Base-by-base conservation (phyloP, 2,797 vertebrate species). In the Crax fasciolata region DNA sequence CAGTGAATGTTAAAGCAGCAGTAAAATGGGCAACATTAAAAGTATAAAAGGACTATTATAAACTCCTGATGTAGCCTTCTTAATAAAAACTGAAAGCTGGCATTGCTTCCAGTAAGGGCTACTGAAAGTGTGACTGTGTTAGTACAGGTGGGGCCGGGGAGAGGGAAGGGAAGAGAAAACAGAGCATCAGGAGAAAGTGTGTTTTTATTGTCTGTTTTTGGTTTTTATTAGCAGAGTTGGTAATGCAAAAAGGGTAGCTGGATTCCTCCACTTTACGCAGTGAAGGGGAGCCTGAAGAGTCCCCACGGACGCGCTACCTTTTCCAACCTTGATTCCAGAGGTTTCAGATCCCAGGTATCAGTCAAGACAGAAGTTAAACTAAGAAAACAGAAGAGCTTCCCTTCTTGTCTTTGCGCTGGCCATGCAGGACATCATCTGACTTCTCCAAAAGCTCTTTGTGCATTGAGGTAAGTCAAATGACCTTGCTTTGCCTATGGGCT, bases 1-100 rank as follows among this genome's bases (percentile, higher is more conserved):
- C 78, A 96, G 72, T 91, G 93, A 94, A 96, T 79, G 94, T 97
- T 96, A 97, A 95, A 96, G 85, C 55, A 89, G 96, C 84, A 97
- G 94, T 96, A 97, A 95, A 97, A 96, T 76, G 54, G 79, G 94
- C 88, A 97, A 94, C 68, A 92, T 90, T 95, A 71, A 66, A 89
- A 95, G 92, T 96, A 97, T 96, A 95, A 97, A 97, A 96, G 93
- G 90, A 70, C 96, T 94, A 90, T 96, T 97, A 94, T 91, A 94
- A 97, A 96, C 77, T 96, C 82, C 87, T 93, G 91, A 84, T 93
- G 94, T 77, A 87, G 80, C 43, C 89, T 94, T 96, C 92, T 96
- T 94, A 96, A 96, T 93, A 94, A 93, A 94, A 90, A 82, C 77
- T 79, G 89, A 96, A 93, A 96, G 88, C 67, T 94, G 77, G 65